These are phyloP conservation scores for Crocallis elinguaria DNA, from an alignment of 2,888 invertebrate genomes.

Conservation along the genomic window DNA sequence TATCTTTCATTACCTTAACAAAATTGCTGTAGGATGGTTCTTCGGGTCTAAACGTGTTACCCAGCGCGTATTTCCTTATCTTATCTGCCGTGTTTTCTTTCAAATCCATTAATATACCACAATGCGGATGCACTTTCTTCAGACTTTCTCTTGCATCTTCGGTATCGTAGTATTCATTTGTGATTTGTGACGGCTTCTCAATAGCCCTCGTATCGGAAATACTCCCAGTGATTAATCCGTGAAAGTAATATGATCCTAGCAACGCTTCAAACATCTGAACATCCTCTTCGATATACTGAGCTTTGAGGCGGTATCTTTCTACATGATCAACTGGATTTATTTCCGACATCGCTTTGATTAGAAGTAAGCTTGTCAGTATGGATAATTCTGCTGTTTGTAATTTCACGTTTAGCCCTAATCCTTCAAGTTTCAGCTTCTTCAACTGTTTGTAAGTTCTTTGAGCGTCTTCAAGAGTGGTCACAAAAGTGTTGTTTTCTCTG, in stretches of 20 bases:
- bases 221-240: constrained; percentile 68
- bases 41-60: constrained; percentile 83
- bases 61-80: constrained; percentile 76
- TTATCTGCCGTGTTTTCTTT: constrained; percentile 63
- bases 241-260: constrained; percentile 83
- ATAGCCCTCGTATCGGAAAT: constrained; percentile 62
- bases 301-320: constrained; percentile 90
- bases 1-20: constrained; percentile 68
- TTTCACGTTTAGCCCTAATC: constrained; percentile 44
- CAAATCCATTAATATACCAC: constrained; percentile 64
- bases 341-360: constrained; percentile 84
- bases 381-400: constrained; percentile 62
- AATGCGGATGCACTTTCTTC: constrained; percentile 77
- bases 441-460: constrained; percentile 49
- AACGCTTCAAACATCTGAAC: constrained; percentile 85
- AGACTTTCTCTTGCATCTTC: constrained; percentile 46
- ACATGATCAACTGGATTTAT: constrained; percentile 93
- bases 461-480: constrained; percentile 48
- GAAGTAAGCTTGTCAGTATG: constrained; percentile 80
- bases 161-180: constrained; percentile 45
- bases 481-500: constrained; percentile 46
- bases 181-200: constrained; percentile 54
- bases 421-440: constrained; percentile 8
- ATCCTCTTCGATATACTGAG: constrained; percentile 88
- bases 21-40: constrained; percentile 79